phyloP scores from a whole-genome alignment of 2,888 invertebrate species.

The Eulithis prunata region DNA sequence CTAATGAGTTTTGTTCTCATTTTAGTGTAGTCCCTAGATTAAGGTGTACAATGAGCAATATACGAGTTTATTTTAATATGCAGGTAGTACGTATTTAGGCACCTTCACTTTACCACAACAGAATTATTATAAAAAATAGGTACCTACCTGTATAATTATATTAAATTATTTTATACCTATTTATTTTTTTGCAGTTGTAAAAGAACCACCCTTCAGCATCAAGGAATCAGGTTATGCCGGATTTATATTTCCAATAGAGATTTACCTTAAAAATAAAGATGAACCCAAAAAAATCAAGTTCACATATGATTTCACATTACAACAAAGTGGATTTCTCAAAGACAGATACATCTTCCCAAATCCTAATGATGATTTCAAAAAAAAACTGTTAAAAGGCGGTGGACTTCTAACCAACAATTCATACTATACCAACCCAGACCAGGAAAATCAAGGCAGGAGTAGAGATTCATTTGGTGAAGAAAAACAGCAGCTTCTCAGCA shows the following conservation, averaged over 20 bases:
- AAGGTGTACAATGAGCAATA: too few species aligned
- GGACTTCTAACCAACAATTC: conserved; percentile 83
- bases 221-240: conserved; percentile 98
- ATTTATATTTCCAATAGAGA: conserved; percentile 94
- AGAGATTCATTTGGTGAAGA: conserved; percentile 84
- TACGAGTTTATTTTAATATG: too few species aligned
- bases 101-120: too few species aligned
- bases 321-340: conserved; percentile 89
- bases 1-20: too few species aligned
- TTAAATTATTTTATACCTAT: neutral
- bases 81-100: too few species aligned
- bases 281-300: conserved; percentile 94
- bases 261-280: conserved; percentile 94
- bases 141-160: too few species aligned
- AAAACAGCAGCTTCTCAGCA: conserved; percentile 86
- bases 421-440: conserved; percentile 79
- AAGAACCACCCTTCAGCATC: conserved; percentile 95
- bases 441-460: conserved; percentile 83
- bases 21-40: too few species aligned
- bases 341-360: conserved; percentile 94
- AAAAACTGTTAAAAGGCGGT: conserved; percentile 94
- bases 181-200: conserved; percentile 87
- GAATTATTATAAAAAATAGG: too few species aligned
- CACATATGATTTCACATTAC: conserved; percentile 93
- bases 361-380: conserved; percentile 95